These are phyloP conservation scores for Drosophila borborema DNA, from an alignment of 2,888 invertebrate genomes.

Conservation along the genomic window DNA sequence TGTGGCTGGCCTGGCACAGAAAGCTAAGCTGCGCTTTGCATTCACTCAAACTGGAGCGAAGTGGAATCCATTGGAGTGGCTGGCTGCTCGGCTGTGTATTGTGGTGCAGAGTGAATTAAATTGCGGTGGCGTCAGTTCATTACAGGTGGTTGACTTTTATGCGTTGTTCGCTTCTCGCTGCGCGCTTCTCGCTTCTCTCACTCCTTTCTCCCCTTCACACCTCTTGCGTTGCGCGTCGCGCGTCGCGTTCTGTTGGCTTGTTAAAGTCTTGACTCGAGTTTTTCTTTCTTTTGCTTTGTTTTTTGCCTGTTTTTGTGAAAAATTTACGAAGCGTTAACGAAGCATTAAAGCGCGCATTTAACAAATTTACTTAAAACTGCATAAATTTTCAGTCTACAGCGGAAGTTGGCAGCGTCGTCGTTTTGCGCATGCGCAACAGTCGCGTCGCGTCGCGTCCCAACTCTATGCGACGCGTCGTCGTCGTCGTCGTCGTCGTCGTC, in stretches of 20 bases:
- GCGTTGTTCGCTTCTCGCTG: conserved; percentile 38
- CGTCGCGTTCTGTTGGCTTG: conserved; percentile 35
- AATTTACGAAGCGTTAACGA: conserved; percentile 83
- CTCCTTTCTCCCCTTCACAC: conserved; percentile 1
- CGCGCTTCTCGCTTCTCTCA: not conserved
- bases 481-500: too few species aligned
- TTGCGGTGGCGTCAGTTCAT: conserved; percentile 83
- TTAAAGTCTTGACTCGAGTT: conserved; percentile 53
- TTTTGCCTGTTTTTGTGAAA: conserved; percentile 65
- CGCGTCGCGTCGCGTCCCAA: conserved; percentile 29
- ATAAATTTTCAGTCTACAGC: conserved; percentile 72
- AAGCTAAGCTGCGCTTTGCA: conserved; percentile 29
- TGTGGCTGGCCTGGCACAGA: not conserved
- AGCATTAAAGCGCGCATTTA: conserved; percentile 84
- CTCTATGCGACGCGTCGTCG: conserved; percentile 30
- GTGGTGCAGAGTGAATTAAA: conserved; percentile 71
- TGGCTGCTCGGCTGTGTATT: conserved; percentile 4
- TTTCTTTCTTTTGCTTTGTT: conserved; percentile 35
- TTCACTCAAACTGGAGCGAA: conserved; percentile 23
- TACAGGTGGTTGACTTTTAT: conserved; percentile 82
- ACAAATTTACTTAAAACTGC: conserved; percentile 84
- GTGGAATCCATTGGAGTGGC: conserved; percentile 11
- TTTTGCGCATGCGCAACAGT: conserved; percentile 20
- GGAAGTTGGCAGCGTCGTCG: conserved; percentile 55
- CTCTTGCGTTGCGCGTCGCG: not conserved